Percentiles rank a stretch among this genome's conserved stretches.
Conservation (phyloP, 1,140 invertebrate genomes). For the Gryllus bimaculatus region DNA sequence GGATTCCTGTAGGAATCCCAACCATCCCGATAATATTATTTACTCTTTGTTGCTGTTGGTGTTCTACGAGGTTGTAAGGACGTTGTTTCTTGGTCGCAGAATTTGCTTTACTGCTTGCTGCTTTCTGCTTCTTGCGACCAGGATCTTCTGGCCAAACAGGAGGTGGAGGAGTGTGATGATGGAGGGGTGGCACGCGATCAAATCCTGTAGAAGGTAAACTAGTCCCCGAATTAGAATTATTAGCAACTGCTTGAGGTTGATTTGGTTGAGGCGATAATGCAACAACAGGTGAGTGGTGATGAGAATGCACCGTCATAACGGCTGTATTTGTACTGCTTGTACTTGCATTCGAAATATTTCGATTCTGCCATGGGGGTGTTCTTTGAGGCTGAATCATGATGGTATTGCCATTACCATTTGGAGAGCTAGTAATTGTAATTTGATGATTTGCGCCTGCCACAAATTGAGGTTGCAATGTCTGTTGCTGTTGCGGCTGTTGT, state of each 20-base stretch:
- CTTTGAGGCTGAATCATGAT: slow-evolving; percentile 26
- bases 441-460: slow-evolving; percentile 7
- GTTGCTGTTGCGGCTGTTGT: not conserved
- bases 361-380: slow-evolving; percentile 53
- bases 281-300: slow-evolving; percentile 12
- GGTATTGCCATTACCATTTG: not conserved
- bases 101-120: slow-evolving; percentile 31
- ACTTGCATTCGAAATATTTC: slow-evolving; percentile 28
- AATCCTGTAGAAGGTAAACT: slow-evolving; percentile 35
- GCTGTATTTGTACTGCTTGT: slow-evolving; percentile 9
- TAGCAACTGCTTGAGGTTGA: slow-evolving; percentile 27
- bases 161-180: slow-evolving; percentile 52
- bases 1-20: not conserved
- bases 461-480: not conserved
- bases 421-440: not conserved
- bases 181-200: slow-evolving; percentile 59
- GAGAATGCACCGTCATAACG: slow-evolving; percentile 7
- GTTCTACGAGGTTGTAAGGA: slow-evolving; percentile 33
- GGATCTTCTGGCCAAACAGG: slow-evolving; percentile 52
- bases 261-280: slow-evolving; percentile 3
- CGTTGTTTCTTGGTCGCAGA: slow-evolving; percentile 44
- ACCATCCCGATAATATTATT: not conserved
- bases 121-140: slow-evolving; percentile 46
- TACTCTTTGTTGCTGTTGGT: slow-evolving; percentile 24
- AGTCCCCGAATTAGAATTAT: slow-evolving; percentile 24